phyloP scores from a whole-genome alignment of 2,888 invertebrate species.

The Pseudanteris insignis region DNA sequence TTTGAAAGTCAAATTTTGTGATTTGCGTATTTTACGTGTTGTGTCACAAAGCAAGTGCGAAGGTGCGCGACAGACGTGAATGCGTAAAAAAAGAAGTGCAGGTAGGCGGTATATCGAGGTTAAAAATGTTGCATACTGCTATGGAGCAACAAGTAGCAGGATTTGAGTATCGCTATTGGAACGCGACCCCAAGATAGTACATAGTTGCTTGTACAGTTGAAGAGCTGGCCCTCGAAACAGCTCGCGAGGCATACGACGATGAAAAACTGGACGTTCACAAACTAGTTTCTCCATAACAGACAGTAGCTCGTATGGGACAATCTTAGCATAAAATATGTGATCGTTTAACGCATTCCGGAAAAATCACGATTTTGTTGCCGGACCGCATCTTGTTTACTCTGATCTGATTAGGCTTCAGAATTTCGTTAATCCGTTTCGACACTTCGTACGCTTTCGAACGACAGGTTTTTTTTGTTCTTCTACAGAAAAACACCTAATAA shows the following conservation, averaged over 20 bases:
- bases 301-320: slow-evolving; percentile 23
- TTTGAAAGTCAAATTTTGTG: too few species aligned
- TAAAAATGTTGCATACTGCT: slow-evolving; percentile 32
- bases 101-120: slow-evolving; percentile 33
- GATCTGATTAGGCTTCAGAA: too few species aligned
- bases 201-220: slow-evolving; percentile 20
- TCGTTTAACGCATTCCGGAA: slow-evolving; percentile 21
- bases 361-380: slow-evolving; percentile 5
- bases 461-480: too few species aligned
- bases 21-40: background rate
- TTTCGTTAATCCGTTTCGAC: too few species aligned
- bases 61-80: background rate
- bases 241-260: slow-evolving; percentile 47
- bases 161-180: slow-evolving; percentile 48
- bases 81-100: slow-evolving; percentile 5
- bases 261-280: slow-evolving; percentile 59
- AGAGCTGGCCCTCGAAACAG: slow-evolving; percentile 42
- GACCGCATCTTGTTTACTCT: too few species aligned
- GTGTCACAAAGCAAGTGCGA: background rate
- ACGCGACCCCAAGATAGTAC: slow-evolving; percentile 47
- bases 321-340: slow-evolving; percentile 37
- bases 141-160: slow-evolving; percentile 57
- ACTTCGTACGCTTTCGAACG: too few species aligned
- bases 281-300: slow-evolving; percentile 58
- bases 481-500: too few species aligned